Evolutionary conservation across 2,113 vertebrate genomes (phyloP), one percentile per base, ranked within the genome.

Genomic region (Neoarius graeffei): DNA sequence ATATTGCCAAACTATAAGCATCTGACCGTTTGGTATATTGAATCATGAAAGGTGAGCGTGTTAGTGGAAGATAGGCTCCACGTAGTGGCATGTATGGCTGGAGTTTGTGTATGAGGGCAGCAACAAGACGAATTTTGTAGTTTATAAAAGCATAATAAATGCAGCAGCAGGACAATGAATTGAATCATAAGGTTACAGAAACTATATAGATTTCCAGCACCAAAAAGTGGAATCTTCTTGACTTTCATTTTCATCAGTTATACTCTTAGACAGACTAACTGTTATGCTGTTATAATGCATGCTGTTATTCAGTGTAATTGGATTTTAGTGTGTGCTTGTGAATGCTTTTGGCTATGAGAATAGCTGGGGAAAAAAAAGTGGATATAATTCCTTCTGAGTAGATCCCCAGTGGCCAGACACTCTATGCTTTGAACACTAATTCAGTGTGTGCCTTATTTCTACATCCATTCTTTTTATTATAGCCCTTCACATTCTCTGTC

Each of bases 401-500:
- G 73, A 84, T 88, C 87, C 74, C 87, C 62, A 88, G 87, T 88
- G 87, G 62, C 87, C 82, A 84, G 81, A 81, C 86, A 88, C 81
- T 80, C 87, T 79, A 66, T 57, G 88, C 86, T 89, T 81, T 89
- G 67, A 87, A 81, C 84, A 83, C 87, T 85, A 86, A 89, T 85
- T 85, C 83, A 87, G 85, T 86, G 23, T 81, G 69, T 79, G 81
- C 88, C 86, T 89, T 89, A 83, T 86, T 85, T 66, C 77, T 77
- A 79, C 62, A 42, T 79, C 73, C 73, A 76, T 82, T 67, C 73
- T 88, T 88, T 88, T 79, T 85, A 88, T 88, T 87, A 79, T 82
- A 64, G 67, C 77, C 83, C 74, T 84, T 88, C 86, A 69, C 79
- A 27, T 85, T 87, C 88, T 74, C 76, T 87, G 59, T 79, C 19